Conservation (phyloP, 2,888 invertebrate genomes). For the Eurois occulta region DNA sequence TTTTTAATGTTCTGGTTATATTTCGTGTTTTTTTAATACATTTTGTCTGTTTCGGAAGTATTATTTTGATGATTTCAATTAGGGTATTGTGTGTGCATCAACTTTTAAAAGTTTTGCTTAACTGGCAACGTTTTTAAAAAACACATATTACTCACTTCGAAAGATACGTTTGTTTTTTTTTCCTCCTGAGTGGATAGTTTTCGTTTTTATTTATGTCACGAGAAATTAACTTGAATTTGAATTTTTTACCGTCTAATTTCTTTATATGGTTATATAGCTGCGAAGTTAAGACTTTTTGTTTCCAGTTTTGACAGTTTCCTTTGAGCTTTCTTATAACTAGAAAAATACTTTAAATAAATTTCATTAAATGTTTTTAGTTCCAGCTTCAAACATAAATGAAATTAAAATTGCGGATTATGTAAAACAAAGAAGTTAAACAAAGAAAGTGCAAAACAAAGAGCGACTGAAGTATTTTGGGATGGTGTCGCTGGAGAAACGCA, state of each 20-base stretch:
- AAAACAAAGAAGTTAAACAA: too few relatives aligned
- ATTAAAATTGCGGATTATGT: constrained; percentile 7
- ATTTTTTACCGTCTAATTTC: background rate
- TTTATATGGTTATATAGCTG: background rate
- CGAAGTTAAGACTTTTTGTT: constrained; percentile 2
- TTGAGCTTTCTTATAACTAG: background rate
- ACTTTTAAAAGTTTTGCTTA: background rate
- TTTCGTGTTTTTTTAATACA: background rate
- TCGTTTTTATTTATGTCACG: background rate
- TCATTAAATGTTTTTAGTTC: background rate
- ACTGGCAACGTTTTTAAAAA: background rate
- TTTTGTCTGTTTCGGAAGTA: background rate
- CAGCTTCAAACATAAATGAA: background rate
- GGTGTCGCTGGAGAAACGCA: too few relatives aligned
- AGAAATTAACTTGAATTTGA: background rate
- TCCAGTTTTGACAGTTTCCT: too few relatives aligned
- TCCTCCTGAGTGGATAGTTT: background rate
- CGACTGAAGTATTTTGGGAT: too few relatives aligned
- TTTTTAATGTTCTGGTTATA: background rate
- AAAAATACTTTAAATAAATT: background rate
- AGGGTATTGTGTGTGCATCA: background rate
- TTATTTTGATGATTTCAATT: background rate
- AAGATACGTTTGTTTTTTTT: background rate
- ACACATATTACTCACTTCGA: background rate
- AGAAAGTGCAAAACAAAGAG: too few relatives aligned